phyloP scores from a whole-genome alignment of 2,113 vertebrate genomes.

The Natator depressus region DNA sequence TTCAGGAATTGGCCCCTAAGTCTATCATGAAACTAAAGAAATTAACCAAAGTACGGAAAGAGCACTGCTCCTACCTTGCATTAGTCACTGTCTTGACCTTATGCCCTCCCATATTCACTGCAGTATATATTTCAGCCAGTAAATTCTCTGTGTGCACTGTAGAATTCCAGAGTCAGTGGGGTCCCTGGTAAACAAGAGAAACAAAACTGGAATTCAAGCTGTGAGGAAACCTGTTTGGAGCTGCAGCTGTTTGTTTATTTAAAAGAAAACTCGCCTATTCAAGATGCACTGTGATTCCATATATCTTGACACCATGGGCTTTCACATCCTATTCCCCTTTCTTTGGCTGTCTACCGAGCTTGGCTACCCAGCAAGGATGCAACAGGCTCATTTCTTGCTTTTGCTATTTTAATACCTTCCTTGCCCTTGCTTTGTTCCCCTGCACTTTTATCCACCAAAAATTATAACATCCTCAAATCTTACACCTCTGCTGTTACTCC shows the following conservation, averaged over 20 bases:
- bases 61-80: neutral
- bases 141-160: neutral
- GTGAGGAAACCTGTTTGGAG: neutral
- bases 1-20: neutral
- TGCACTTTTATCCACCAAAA: neutral
- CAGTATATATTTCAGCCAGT: neutral
- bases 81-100: fast-evolving
- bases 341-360: neutral
- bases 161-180: neutral
- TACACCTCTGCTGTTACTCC: neutral
- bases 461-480: neutral
- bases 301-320: neutral
- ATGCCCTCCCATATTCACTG: neutral
- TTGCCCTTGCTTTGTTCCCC: neutral
- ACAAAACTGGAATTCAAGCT: fast-evolving
- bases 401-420: neutral
- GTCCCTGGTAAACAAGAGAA: neutral
- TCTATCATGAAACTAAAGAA: neutral
- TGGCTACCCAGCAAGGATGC: neutral
- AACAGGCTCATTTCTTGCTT: neutral
- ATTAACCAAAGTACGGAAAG: neutral
- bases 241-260: neutral
- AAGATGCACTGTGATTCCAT: neutral
- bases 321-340: neutral
- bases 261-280: neutral